These are phyloP conservation scores for Stichodactyla mertensii DNA, from an alignment of 64 coral and sea anemone genomes.

Conservation along the genomic window DNA sequence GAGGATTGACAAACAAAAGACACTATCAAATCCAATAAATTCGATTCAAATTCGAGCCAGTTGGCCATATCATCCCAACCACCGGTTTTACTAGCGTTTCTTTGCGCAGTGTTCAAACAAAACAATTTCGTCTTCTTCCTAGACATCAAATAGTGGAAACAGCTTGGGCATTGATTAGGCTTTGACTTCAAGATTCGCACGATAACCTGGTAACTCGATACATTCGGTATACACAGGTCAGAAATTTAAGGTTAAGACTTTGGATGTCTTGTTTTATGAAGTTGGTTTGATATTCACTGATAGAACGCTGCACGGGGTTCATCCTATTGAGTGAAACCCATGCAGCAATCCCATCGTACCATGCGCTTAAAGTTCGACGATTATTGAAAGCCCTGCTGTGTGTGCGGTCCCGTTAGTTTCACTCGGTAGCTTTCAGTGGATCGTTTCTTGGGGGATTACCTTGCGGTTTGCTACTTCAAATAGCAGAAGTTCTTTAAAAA, in stretches of 20 bases:
- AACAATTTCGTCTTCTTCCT: neutral
- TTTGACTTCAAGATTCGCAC: neutral
- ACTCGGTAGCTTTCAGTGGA: neutral
- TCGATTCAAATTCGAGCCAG: neutral
- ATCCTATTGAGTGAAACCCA: neutral
- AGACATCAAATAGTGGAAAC: neutral
- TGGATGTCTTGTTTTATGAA: neutral
- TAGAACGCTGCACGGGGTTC: neutral
- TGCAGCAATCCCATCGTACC: neutral
- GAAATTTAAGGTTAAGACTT: neutral
- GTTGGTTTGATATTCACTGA: neutral
- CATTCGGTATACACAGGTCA: neutral
- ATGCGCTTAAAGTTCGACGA: neutral
- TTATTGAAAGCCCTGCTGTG: neutral
- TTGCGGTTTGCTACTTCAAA: neutral
- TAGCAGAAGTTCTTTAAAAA: too few species aligned
- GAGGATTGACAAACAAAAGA: slow-evolving; percentile 6
- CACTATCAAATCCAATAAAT: neutral
- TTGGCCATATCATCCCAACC: neutral
- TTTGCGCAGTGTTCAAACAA: neutral
- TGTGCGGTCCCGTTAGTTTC: neutral
- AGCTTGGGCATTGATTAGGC: neutral
- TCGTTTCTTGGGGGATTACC: neutral
- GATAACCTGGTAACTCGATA: slow-evolving; percentile 2
- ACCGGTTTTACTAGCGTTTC: neutral